Percentiles rank a stretch among this genome's conserved stretches.
Conservation (phyloP, 2,797 vertebrate genomes). For the Manis pentadactyla region DNA sequence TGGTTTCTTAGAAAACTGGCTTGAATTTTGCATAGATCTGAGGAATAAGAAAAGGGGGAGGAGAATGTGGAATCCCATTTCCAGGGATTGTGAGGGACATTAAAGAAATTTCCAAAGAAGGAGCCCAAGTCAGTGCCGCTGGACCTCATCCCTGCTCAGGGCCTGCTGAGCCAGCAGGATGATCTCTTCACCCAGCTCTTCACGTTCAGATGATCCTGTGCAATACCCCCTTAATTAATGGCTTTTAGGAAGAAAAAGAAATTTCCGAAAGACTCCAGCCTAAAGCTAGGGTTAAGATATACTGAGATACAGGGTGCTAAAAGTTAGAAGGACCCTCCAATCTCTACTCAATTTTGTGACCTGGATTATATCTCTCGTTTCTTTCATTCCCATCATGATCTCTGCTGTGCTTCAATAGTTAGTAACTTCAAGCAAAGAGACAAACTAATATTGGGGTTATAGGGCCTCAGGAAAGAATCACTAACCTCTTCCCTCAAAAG, state of each 20-base stretch:
- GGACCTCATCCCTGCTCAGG: no score
- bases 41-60: neutral
- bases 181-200: no score
- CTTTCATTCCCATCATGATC: neutral
- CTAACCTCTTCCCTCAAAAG: neutral
- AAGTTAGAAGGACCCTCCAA: neutral
- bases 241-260: neutral
- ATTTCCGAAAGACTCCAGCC: neutral
- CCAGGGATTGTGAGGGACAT: neutral
- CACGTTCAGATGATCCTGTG: no score
- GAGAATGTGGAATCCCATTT: neutral
- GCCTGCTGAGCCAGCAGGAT: no score
- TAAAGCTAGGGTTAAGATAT: neutral
- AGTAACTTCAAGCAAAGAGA: neutral
- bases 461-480: neutral
- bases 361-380: neutral
- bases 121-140: no score
- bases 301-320: neutral
- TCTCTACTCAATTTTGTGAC: neutral
- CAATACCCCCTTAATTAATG: no score
- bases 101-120: neutral
- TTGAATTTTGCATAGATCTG: neutral
- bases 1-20: constrained; percentile 3
- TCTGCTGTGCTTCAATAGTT: neutral
- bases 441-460: neutral